These are phyloP conservation scores for Eustalomyia histrio DNA, from an alignment of 2,888 invertebrate genomes.

Conservation along the genomic window DNA sequence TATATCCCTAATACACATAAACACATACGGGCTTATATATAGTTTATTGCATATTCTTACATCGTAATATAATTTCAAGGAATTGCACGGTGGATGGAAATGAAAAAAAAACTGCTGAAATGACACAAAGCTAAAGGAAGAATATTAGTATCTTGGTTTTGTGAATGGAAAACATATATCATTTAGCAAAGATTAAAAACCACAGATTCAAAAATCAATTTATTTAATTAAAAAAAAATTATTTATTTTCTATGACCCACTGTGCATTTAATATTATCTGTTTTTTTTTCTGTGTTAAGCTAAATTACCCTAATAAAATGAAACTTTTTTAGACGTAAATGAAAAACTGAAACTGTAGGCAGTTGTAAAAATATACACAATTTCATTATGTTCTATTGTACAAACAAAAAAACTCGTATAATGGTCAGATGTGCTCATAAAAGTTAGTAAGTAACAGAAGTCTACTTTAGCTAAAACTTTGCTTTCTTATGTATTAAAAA, in stretches of 20 bases:
- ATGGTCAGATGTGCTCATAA: slow-evolving; percentile 53
- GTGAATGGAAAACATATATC: no score
- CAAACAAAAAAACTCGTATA: not conserved
- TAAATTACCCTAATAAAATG: slow-evolving; percentile 46
- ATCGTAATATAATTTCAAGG: not conserved
- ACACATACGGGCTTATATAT: not conserved
- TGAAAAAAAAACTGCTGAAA: no score
- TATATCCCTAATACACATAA: not conserved
- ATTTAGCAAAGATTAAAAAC: no score
- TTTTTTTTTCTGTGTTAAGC: slow-evolving; percentile 26
- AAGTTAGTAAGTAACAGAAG: slow-evolving; percentile 9
- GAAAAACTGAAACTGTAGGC: slow-evolving; percentile 10
- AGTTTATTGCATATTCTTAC: not conserved
- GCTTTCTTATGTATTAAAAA: slow-evolving; percentile 24
- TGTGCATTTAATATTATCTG: slow-evolving; percentile 2
- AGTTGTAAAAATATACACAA: not conserved
- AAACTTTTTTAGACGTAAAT: slow-evolving; percentile 30
- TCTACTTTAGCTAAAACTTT: slow-evolving; percentile 19
- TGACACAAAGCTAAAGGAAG: no score
- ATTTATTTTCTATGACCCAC: not conserved
- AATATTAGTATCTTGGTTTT: no score
- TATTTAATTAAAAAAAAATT: no score
- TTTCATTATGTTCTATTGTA: slow-evolving; percentile 18
- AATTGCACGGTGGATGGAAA: not conserved
- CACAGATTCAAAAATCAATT: no score